Evolutionary conservation across 2,797 vertebrate species (phyloP).

Genomic region (Danio choprae): DNA sequence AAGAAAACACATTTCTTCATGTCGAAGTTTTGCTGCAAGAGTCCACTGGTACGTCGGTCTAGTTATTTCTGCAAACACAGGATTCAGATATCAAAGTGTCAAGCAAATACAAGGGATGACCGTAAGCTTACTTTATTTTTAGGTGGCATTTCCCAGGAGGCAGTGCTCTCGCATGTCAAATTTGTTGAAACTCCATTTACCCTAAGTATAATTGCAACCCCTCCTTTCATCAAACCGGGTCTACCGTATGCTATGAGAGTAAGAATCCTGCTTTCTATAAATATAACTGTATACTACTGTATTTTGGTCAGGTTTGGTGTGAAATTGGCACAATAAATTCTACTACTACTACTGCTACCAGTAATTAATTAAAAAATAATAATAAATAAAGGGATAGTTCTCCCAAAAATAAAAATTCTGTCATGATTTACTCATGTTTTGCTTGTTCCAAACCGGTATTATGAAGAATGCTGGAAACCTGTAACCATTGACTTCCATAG

Average conservation of each 20-base stretch:
- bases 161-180: constrained; percentile 81
- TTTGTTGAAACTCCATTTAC: constrained; percentile 86
- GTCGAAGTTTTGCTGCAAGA: constrained; percentile 84
- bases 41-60: constrained; percentile 74
- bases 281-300: no score
- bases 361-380: no score
- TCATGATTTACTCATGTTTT: no score
- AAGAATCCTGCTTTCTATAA: constrained; percentile 38
- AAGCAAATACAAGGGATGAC: background rate
- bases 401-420: no score
- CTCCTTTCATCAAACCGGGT: constrained; percentile 91
- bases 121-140: constrained; percentile 2
- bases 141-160: constrained; percentile 90
- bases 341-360: no score
- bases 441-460: no score
- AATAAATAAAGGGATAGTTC: no score
- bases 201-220: constrained; percentile 85
- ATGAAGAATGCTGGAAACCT: no score
- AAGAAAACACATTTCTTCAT: constrained; percentile 79
- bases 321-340: no score
- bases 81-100: background rate
- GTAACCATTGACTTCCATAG: no score
- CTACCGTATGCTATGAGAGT: constrained; percentile 90
- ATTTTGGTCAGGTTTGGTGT: no score
- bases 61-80: background rate